phyloP scores from a whole-genome alignment of 2,797 vertebrate genomes.

The Furcifer pardalis region DNA sequence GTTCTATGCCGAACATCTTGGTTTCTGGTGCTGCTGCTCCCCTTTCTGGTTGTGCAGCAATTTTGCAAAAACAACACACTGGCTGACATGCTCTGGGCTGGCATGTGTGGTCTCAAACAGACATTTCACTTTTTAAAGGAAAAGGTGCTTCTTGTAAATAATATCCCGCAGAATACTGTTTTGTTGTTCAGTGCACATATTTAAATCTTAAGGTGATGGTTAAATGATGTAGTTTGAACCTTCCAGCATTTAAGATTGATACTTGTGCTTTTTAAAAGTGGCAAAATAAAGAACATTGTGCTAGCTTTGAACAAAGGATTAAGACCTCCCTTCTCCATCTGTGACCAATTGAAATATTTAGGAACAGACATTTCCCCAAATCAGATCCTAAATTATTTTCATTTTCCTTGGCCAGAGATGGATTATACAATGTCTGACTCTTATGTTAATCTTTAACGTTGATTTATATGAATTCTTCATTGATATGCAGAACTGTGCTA shows the following conservation, averaged over 20 bases:
- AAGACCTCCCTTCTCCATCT: slow-evolving; percentile 49
- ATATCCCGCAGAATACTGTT: slow-evolving; percentile 46
- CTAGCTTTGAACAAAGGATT: slow-evolving; percentile 48
- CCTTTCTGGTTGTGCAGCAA: not conserved
- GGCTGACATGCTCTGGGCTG: not conserved
- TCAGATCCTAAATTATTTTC: slow-evolving; percentile 34
- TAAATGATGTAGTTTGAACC: slow-evolving; percentile 71
- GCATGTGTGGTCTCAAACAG: too few species aligned
- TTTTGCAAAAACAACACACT: not conserved
- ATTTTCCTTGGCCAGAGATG: slow-evolving; percentile 26
- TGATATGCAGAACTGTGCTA: not conserved
- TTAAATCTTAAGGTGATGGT: slow-evolving; percentile 65
- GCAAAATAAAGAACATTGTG: slow-evolving; percentile 67
- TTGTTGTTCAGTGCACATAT: slow-evolving; percentile 65
- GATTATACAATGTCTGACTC: not conserved
- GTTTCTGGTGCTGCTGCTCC: not conserved
- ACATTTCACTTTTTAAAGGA: not conserved
- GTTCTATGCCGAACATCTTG: not conserved
- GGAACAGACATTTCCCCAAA: slow-evolving; percentile 51
- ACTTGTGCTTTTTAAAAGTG: slow-evolving; percentile 76
- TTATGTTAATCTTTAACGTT: not conserved
- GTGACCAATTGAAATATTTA: slow-evolving; percentile 55
- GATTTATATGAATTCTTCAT: not conserved
- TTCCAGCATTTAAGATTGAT: slow-evolving; percentile 62
- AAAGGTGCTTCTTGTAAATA: slow-evolving; percentile 68